Base-by-base conservation (phyloP, 2,888 invertebrate genomes). In the Drosophila neonasuta region DNA sequence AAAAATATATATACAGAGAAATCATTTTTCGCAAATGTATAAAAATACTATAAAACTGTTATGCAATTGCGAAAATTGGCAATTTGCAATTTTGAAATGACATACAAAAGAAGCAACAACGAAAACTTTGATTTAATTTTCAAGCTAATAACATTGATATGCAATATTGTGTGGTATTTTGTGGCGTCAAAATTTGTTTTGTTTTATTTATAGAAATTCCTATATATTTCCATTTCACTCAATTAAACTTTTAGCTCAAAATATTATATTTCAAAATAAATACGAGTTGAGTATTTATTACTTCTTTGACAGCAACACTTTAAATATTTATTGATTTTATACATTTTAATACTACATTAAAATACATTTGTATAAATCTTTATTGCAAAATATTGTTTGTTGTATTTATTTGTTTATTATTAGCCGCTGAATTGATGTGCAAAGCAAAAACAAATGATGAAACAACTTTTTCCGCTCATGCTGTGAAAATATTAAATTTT, bases 21-120 rank as follows among this genome's bases (percentile, higher is more conserved):
- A 17, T 34, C 2, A 8, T 39, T 57, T 48, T 13, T 41, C 57
- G 32, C 48, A 58, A 45, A 48, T 49, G 24, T 24, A 24, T 24
- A 24, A 24, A 24, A 49, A 57, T 49, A 48, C 24, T 57, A 39
- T 57, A 49, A 57, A 49, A 57, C 24, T 57, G 39, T 41, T 36
- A 24, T 46, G 45, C 45, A 55, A 46, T 46, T 39, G 34, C n/a
- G 4, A 48, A 48, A 58, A 58, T 58, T 41, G 41, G 2, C 49
- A 24, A 48, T 58, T 49, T 39, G 56, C 24, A 24, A n/a, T 0
- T 6, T 24, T n/a, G 6, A 36, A 36, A 36, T n/a, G 36, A 36
- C 36, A 36, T 6, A 36, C 5, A 36, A 34, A 34, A 11, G 3
- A 11, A 11, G 6, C 11, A n/a, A 36, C 36, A 34, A 39, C n/a